Evolutionary conservation across 2,888 invertebrate genomes (phyloP).

Genomic region (Amblyjoppa proteus): DNA sequence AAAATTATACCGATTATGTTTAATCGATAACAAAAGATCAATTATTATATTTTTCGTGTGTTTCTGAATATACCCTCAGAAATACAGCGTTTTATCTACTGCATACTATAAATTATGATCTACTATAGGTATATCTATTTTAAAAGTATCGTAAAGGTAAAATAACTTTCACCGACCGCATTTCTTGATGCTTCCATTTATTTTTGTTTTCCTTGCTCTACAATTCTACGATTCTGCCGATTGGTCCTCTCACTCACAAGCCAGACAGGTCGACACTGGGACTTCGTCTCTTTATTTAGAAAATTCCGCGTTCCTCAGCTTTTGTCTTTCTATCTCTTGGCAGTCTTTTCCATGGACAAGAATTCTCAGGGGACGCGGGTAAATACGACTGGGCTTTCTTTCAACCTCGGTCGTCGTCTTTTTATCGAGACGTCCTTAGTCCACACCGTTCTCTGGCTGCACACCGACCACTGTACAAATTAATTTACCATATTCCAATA

Average conservation of each 20-base stretch:
- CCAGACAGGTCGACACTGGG: slow-evolving; percentile 59
- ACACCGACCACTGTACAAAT: slow-evolving; percentile 40
- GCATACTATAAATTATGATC: background rate
- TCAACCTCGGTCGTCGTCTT: background rate
- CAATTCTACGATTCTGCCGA: slow-evolving; percentile 28
- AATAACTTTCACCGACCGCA: slow-evolving; percentile 52
- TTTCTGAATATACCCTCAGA: background rate
- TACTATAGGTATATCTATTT: no score
- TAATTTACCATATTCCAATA: slow-evolving; percentile 57
- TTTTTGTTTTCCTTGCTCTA: no score
- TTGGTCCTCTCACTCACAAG: slow-evolving; percentile 34
- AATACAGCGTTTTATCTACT: background rate
- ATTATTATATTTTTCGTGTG: slow-evolving; percentile 9
- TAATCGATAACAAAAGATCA: background rate
- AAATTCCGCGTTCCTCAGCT: slow-evolving; percentile 78
- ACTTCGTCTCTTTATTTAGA: slow-evolving; percentile 78
- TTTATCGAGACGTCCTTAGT: background rate
- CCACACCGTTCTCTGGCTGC: background rate
- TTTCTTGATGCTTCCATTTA: slow-evolving; percentile 23
- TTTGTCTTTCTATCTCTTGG: slow-evolving; percentile 13
- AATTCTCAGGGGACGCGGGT: slow-evolving; percentile 21
- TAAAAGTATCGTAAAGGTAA: slow-evolving; percentile 36
- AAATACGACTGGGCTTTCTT: slow-evolving; percentile 12
- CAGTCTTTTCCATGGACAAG: slow-evolving; percentile 15
- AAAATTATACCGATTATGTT: background rate